Conservation (phyloP, 2,797 vertebrate genomes). For the Phalanger gymnotis region DNA sequence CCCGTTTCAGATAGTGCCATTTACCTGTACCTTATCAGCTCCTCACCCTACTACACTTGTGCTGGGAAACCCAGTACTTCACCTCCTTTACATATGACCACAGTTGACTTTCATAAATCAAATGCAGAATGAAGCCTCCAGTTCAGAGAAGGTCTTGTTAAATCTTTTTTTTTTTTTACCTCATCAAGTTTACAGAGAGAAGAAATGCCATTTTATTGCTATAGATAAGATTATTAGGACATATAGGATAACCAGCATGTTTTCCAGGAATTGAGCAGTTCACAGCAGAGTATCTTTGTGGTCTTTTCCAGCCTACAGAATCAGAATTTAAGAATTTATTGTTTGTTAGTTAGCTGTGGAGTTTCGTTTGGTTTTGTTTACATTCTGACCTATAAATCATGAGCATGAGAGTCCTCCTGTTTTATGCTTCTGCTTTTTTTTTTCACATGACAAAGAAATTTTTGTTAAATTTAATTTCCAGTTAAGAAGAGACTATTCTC, state of each 20-base stretch:
- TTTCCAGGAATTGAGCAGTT: background rate
- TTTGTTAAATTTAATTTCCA: background rate
- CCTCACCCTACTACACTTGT: background rate
- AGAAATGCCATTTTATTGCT: background rate
- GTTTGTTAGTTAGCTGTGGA: background rate
- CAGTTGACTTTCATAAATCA: conserved; percentile 21
- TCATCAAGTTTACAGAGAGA: background rate
- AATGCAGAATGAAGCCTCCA: background rate
- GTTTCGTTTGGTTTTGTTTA: background rate
- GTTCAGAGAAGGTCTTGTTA: background rate
- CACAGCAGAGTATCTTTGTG: background rate
- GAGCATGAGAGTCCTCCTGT: background rate
- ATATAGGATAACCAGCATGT: background rate
- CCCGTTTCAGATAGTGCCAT: background rate
- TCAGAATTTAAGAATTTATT: background rate
- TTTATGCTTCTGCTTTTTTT: conserved; percentile 7
- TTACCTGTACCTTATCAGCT: background rate
- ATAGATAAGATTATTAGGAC: background rate
- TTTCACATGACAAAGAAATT: background rate
- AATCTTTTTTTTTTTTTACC: background rate
- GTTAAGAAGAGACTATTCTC: background rate
- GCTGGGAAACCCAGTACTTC: background rate
- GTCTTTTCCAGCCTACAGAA: background rate
- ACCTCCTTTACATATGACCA: background rate
- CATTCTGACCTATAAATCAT: background rate